Base-by-base conservation (phyloP, 2,888 invertebrate genomes). In the Caprella mutica region DNA sequence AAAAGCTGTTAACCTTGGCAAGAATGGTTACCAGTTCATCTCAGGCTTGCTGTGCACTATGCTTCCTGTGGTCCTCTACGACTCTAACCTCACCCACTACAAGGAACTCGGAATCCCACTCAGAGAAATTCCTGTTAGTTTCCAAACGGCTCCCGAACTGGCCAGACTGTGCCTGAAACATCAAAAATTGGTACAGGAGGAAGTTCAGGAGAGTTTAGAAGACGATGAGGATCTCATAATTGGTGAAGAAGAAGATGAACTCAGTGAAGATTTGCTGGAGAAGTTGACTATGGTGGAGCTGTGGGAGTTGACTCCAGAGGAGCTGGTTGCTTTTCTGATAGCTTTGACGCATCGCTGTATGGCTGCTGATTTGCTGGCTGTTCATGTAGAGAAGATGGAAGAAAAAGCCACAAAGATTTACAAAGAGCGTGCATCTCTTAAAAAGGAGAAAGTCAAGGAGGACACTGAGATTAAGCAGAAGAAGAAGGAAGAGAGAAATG, bases 71-170 rank as follows among this genome's bases (percentile, higher is more conserved):
- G 58, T 65, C 12, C 23, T 65, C 12, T 53, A 55, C 24, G 63
- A 64, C 35, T 57, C 53, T n/a, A 33, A 50, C 21, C 50, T 50
- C 21, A 57, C 54, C 8, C 46, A 61, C 21, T 52, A 26, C n/a
- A 64, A 63, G 59, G 65, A 61, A 21, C 52, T 65, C 19, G 61
- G 61, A 23, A 50, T 59, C 12, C 59, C 56, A 29, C n/a, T 65
- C 9, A 24, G 55, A 6, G 50, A 52, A 27, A 26, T 65, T 14
- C 58, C 63, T 9, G 52, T 60, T 8, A 60, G 57, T 12, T 59
- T 59, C 24, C 61, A 63, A 42, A 65, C 65, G 3, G 65, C 65
- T 21, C 48, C 53, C 2, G 65, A 65, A 53, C 51, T 65, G n/a
- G 61, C 61, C 5, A 58, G 65, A 8, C 48, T 64, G n/a, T 56